These are phyloP conservation scores for Sebastes minor DNA, from an alignment of 2,797 vertebrate species.

Conservation along the genomic window DNA sequence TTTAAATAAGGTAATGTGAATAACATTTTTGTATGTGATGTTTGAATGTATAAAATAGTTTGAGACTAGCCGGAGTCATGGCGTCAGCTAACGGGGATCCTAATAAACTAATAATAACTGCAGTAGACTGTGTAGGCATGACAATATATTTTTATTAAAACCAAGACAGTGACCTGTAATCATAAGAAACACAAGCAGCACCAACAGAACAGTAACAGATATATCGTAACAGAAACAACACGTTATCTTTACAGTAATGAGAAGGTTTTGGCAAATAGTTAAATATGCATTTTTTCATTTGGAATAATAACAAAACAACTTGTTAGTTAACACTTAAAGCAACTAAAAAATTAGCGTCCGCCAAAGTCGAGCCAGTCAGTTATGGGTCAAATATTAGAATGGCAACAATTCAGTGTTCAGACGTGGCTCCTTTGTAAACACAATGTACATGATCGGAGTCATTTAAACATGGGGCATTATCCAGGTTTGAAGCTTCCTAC, in stretches of 20 bases:
- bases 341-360: slow-evolving; percentile 34
- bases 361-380: slow-evolving; percentile 27
- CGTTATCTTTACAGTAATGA: slow-evolving; percentile 54
- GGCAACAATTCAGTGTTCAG: slow-evolving; percentile 45
- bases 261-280: slow-evolving; percentile 71
- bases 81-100: no score
- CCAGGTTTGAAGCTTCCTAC: slow-evolving; percentile 13
- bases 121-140: slow-evolving; percentile 46
- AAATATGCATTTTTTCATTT: slow-evolving; percentile 64
- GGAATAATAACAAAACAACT: slow-evolving; percentile 51
- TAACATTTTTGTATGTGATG: no score
- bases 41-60: no score
- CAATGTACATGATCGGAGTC: neutral
- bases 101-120: neutral
- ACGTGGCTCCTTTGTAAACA: slow-evolving; percentile 13
- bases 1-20: no score
- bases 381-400: slow-evolving; percentile 50
- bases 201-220: slow-evolving; percentile 60
- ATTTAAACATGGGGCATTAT: slow-evolving; percentile 11
- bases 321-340: slow-evolving; percentile 61
- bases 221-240: slow-evolving; percentile 51
- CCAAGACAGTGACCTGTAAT: slow-evolving; percentile 56
- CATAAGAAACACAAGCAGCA: slow-evolving; percentile 59
- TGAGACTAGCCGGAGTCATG: no score
- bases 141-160: slow-evolving; percentile 74